phyloP scores from a whole-genome alignment of 2,888 invertebrate genomes.

The Mesorhabditis spiculigera region DNA sequence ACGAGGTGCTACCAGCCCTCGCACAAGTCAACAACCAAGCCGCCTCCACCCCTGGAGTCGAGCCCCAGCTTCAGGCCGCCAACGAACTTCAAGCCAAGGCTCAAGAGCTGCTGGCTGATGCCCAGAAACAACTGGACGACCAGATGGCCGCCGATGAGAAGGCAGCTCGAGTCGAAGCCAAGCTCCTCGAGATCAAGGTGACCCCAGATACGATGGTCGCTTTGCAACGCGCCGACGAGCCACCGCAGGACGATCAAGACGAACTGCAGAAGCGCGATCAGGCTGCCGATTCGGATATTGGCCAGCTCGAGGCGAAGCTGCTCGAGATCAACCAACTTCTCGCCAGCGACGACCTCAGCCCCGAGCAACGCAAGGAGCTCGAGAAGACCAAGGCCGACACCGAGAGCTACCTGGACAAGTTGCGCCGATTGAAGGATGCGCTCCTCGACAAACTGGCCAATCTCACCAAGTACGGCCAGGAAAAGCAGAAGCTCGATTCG shows the following conservation, averaged over 20 bases:
- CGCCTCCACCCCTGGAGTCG: not conserved
- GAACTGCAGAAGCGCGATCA: slow-evolving; percentile 8
- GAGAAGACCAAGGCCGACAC: slow-evolving; percentile 10
- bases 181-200: slow-evolving; percentile 17
- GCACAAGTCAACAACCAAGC: not conserved
- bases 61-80: not conserved
- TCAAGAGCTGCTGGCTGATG: not conserved
- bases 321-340: slow-evolving; percentile 7
- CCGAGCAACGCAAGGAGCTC: slow-evolving; percentile 10
- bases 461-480: slow-evolving; percentile 4
- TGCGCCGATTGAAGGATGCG: not conserved
- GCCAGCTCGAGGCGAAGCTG: slow-evolving; percentile 3
- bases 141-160: slow-evolving; percentile 2
- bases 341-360: not conserved
- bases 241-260: not conserved
- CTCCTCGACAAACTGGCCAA: slow-evolving; percentile 5
- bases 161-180: slow-evolving; percentile 7
- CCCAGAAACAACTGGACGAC: not conserved
- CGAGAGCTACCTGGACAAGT: slow-evolving; percentile 8
- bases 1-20: slow-evolving; percentile 14
- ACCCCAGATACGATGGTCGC: not conserved
- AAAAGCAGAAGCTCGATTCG: slow-evolving; percentile 11
- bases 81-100: not conserved
- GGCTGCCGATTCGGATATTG: slow-evolving; percentile 5
- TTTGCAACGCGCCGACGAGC: not conserved